Conservation (phyloP, 2,888 invertebrate species). For the Watsonalla binaria region DNA sequence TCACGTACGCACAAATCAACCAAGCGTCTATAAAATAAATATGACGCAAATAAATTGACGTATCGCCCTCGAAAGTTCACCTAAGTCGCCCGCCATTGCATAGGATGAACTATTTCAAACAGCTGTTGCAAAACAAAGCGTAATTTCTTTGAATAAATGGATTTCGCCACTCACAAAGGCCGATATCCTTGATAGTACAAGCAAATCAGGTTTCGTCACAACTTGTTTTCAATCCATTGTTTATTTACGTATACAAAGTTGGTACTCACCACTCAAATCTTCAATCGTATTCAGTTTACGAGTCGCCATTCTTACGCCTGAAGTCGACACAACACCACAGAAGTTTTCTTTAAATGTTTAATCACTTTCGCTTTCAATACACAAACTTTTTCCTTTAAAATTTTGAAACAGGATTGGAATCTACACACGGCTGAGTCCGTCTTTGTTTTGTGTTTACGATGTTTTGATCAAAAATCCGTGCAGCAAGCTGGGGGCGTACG, state of each 20-base stretch:
- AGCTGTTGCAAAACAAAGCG: conserved; percentile 32
- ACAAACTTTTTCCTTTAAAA: conserved; percentile 14
- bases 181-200: conserved; percentile 33
- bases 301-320: conserved; percentile 54
- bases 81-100: conserved; percentile 11
- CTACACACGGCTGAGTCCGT: conserved; percentile 19
- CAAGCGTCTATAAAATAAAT: conserved; percentile 6
- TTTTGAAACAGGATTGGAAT: conserved; percentile 21
- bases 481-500: conserved; percentile 26
- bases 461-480: conserved; percentile 37
- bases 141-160: conserved; percentile 19
- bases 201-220: conserved; percentile 43
- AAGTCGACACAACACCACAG: conserved; percentile 27
- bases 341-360: conserved; percentile 18
- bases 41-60: conserved; percentile 35
- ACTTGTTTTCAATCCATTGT: conserved; percentile 44
- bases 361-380: conserved; percentile 25
- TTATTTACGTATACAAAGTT: conserved; percentile 39
- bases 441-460: conserved; percentile 52
- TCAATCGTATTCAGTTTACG: conserved; percentile 71
- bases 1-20: conserved; percentile 25
- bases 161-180: conserved; percentile 15
- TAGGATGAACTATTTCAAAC: conserved; percentile 8
- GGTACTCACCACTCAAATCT: conserved; percentile 69
- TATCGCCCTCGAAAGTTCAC: conserved; percentile 38